Evolutionary conservation across 2,113 vertebrate species (phyloP), one percentile per base, ranked within the genome.

Genomic region (Gopherus flavomarginatus): DNA sequence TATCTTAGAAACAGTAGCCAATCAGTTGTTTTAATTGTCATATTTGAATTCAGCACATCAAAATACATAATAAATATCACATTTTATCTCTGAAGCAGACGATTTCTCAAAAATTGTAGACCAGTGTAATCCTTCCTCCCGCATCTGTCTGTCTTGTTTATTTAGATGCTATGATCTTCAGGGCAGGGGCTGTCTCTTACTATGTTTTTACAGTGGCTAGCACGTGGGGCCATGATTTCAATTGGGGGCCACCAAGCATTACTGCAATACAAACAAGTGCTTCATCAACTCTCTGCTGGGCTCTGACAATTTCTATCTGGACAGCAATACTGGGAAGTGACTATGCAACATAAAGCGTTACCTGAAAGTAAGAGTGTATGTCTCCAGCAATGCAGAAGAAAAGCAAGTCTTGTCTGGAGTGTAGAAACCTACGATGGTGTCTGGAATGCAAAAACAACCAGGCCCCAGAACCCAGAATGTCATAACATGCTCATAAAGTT

Each of bases 401-500:
- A 96, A 90, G 11, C 21, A 93, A 97, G 85, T 16, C 11, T 21
- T 81, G 7, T 75, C 50, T 14, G 44, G 75, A 27, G 21, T 88
- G 54, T 72, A 92, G 56, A 24, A 77, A 10, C 90, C 19, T 88
- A 86, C 81, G 5, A 16, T 86, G 82, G 49, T 62, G 59, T 95
- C 85, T 75, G 16, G 59, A 92, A 95, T 12, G 17, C 29, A 69
- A 38, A 75, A 65, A 87, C 72, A 91, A 78, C 27, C 81, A 87
- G 10, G 1, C 2, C 35, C 85, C 24, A 92, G 42, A 83, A 2
- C 29, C 85, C 24, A 92, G 42, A 83, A 83, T 84, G 93, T 59
- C 75, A 82, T 86, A 97, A 90, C 56, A 72, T 81, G 69, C 14
- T 88, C 93, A 50, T 56, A 94, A 98, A 98, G 97, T 90, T 97